phyloP scores from a whole-genome alignment of 92 coral and sea anemone species.

The Epizoanthus illoricatus region DNA sequence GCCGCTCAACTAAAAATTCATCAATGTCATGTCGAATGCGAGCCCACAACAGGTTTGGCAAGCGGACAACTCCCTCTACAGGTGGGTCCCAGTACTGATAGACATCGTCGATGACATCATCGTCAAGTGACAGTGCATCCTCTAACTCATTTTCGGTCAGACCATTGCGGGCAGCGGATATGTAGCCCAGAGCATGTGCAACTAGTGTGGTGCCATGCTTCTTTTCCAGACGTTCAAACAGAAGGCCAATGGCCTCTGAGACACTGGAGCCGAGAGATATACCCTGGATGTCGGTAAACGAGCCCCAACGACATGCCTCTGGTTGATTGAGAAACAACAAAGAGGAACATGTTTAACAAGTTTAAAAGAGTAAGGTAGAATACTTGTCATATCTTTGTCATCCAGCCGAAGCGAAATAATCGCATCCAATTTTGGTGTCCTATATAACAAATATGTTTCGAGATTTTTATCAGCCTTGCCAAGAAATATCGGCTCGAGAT shows the following conservation, averaged over 20 bases:
- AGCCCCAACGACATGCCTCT: conserved; percentile 78
- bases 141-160: conserved; percentile 82
- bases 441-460: too few species aligned
- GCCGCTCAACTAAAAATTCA: conserved; percentile 83
- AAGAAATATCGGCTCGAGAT: too few species aligned
- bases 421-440: too few species aligned
- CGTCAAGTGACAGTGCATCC: conserved; percentile 80
- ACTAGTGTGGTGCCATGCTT: conserved; percentile 78
- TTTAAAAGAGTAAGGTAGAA: too few species aligned
- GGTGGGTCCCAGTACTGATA: conserved; percentile 96
- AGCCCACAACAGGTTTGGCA: conserved; percentile 89
- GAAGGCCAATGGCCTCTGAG: conserved; percentile 67
- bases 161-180: conserved; percentile 83
- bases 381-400: neutral
- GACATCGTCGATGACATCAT: conserved; percentile 90
- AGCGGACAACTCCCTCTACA: conserved; percentile 83
- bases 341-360: too few species aligned
- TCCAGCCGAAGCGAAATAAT: neutral
- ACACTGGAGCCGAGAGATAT: conserved; percentile 79
- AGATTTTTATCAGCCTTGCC: too few species aligned
- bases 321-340: neutral
- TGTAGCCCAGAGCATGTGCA: conserved; percentile 75
- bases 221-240: conserved; percentile 80
- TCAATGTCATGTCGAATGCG: conserved; percentile 81
- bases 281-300: conserved; percentile 71